These are phyloP conservation scores for Anaspis maculata DNA, from an alignment of 2,888 invertebrate species.

Conservation along the genomic window DNA sequence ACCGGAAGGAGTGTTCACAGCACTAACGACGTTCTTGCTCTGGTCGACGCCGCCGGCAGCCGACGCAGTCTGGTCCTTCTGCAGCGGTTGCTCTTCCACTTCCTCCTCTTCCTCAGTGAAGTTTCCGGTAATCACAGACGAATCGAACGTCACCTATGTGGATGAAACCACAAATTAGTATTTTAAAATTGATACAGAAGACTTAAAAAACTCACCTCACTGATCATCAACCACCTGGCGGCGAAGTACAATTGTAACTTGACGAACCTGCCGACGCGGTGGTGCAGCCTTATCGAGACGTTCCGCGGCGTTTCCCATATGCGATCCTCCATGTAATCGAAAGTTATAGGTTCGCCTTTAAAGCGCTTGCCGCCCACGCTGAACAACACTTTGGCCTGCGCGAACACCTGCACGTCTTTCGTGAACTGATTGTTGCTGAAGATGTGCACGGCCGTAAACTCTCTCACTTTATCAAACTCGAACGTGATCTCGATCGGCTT, in stretches of 20 bases:
- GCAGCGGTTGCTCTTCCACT: conserved; percentile 16
- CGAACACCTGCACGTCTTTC: conserved; percentile 77
- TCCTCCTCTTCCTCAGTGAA: conserved; percentile 29
- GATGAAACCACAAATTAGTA: no score
- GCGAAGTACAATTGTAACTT: conserved; percentile 71
- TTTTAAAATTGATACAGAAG: no score
- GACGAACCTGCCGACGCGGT: conserved; percentile 73
- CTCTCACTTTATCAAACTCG: conserved; percentile 81
- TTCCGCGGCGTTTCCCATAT: conserved; percentile 76
- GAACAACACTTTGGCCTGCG: conserved; percentile 70
- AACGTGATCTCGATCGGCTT: conserved; percentile 61
- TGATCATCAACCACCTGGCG: conserved; percentile 80
- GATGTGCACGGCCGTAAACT: conserved; percentile 75
- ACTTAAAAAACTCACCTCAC: no score
- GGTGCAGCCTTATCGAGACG: conserved; percentile 72
- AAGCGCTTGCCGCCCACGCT: conserved; percentile 73
- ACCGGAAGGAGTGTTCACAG: conserved; percentile 33
- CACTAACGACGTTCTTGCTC: conserved; percentile 35
- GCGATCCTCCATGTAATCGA: conserved; percentile 63
- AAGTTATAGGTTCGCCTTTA: conserved; percentile 68
- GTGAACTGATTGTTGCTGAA: conserved; percentile 81
- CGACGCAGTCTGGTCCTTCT: conserved; percentile 29
- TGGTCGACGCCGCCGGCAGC: conserved; percentile 15
- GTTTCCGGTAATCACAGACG: conserved; percentile 41
- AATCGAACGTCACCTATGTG: conserved; percentile 82